Percentiles rank a stretch among this genome's conserved stretches.
phyloP scores from a whole-genome alignment of 1,140 invertebrate species.

The Probaryconus sp. region DNA sequence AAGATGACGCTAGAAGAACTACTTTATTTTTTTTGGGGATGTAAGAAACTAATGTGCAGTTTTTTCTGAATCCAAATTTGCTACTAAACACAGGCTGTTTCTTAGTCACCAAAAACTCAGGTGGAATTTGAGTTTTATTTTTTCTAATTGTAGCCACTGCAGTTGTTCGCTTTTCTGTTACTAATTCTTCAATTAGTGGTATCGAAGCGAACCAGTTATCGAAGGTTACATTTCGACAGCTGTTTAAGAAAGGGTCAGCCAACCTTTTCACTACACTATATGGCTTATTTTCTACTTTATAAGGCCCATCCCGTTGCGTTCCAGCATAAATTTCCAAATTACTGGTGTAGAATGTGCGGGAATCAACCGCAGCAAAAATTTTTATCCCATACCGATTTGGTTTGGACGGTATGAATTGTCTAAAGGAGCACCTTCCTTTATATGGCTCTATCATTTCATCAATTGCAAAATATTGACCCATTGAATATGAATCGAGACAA shows the following conservation, averaged over 20 bases:
- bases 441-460: conserved; percentile 67
- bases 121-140: not conserved
- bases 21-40: too few species aligned
- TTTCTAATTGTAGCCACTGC: not conserved
- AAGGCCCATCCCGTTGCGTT: conserved; percentile 51
- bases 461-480: conserved; percentile 38
- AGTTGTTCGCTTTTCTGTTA: too few species aligned
- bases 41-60: too few species aligned
- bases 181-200: too few species aligned
- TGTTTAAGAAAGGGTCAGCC: too few species aligned
- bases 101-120: not conserved
- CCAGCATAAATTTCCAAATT: conserved; percentile 64
- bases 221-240: too few species aligned
- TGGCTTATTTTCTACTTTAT: not conserved
- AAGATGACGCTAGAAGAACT: too few species aligned
- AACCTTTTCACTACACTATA: too few species aligned
- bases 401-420: conserved; percentile 70
- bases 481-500: conserved; percentile 65
- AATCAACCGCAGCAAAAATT: conserved; percentile 57
- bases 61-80: too few species aligned
- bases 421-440: conserved; percentile 65
- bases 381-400: conserved; percentile 75
- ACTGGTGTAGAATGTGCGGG: conserved; percentile 47
- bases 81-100: too few species aligned
- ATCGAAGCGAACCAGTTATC: too few species aligned